Base-by-base conservation (phyloP, 2,888 invertebrate genomes). In the Rhagonycha lutea region DNA sequence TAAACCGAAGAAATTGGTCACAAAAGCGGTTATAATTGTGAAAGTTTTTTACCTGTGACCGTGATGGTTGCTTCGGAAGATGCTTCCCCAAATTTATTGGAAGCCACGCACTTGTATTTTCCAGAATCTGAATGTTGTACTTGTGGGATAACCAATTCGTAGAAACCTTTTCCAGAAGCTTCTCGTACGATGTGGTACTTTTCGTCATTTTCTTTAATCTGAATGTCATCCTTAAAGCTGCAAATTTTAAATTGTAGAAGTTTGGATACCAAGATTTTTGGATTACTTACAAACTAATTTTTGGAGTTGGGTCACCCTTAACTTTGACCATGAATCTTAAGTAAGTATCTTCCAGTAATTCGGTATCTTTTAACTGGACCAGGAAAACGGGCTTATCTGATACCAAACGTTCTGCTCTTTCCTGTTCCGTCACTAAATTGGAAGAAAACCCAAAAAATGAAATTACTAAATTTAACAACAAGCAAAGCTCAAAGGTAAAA, bases 321-420 rank as follows among this genome's bases (percentile, higher is more conserved):
- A 96, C 94, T 88, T 95, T 95, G 76, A 97, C 92, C 93, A 97
- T 94, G 86, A 96, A 97, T 32, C 96, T 91, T 73, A 97, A 91
- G 84, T 94, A 95, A 0, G 97, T 96, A 83, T 95, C 94, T 86
- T 96, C 93, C 83, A 96, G 88, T 28, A 97, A 92, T 86, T 97
- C 96, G 0, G 97, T 95, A 85, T 97, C 96, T 85, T 94, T 95
- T 77, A 98, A 89, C 23, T 94, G 93, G 65, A 97, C 95, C 72
- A 95, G 85, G 89, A 98, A 98, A 81, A 94, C 92, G 0, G 98
- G 97, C 0, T 93, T 91, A 81, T 95, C 94, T 28, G 94, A 89
- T 76, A 92, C 92, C 14, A 91, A 91, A 80, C 93, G 91, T 79
- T 91, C 90, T 80, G 90, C 92, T 74, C 93, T 91, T 84, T 95